A percentile compares a stretch with the other conserved stretches of the same genome.
phyloP scores from a whole-genome alignment of 2,797 vertebrate genomes.

The Xenentodon cancila region DNA sequence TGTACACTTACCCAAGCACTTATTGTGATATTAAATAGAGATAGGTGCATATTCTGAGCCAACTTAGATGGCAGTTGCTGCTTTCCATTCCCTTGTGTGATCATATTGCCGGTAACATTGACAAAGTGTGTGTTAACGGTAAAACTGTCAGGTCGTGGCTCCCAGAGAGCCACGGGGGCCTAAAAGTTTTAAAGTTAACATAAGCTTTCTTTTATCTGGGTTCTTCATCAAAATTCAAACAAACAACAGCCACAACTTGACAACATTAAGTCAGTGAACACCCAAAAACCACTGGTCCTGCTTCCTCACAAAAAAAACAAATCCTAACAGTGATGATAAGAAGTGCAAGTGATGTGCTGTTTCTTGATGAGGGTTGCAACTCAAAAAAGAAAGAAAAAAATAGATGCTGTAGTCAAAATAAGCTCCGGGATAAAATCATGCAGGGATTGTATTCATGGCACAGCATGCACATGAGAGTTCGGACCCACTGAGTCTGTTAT shows the following conservation, averaged over 20 bases:
- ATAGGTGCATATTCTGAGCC: conserved; percentile 99
- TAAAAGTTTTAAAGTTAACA: conserved; percentile 80
- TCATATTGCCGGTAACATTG: conserved; percentile 98
- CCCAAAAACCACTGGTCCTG: too few relatives aligned
- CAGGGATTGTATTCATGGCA: too few relatives aligned
- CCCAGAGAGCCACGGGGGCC: conserved; percentile 26
- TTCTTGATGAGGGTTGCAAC: too few relatives aligned
- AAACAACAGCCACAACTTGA: conserved; percentile 61
- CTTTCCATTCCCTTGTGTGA: conserved; percentile 85
- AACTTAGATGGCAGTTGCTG: conserved; percentile 99
- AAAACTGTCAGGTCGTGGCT: conserved; percentile 69
- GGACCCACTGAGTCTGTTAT: too few relatives aligned
- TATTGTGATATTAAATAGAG: conserved; percentile 84
- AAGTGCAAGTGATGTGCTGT: too few relatives aligned
- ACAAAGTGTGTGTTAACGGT: conserved; percentile 73
- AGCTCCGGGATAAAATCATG: too few relatives aligned
- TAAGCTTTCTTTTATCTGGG: conserved; percentile 51
- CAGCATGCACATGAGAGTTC: too few relatives aligned
- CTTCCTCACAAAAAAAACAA: too few relatives aligned
- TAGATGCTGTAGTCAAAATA: too few relatives aligned
- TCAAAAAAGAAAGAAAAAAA: too few relatives aligned
- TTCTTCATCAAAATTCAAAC: conserved; percentile 90
- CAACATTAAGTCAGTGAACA: too few relatives aligned
- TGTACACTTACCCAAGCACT: conserved; percentile 94
- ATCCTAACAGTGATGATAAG: too few relatives aligned